phyloP scores from a whole-genome alignment of 2,888 invertebrate genomes.

The Cremastinae sp. region DNA sequence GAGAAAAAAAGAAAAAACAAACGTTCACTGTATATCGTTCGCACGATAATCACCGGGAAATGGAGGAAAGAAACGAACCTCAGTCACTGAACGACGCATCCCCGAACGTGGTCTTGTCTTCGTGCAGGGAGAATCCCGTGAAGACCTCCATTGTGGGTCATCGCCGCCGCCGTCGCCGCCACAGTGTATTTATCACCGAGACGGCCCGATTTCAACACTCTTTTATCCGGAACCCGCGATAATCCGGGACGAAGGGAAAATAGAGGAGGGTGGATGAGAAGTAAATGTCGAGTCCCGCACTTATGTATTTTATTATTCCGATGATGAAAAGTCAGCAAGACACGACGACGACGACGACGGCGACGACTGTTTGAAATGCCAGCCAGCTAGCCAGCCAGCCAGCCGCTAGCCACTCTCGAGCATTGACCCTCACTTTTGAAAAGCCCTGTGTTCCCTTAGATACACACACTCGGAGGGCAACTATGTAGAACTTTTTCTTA shows the following conservation, averaged over 20 bases:
- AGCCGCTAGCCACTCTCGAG: constrained; percentile 80
- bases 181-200: constrained; percentile 20
- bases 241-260: constrained; percentile 74
- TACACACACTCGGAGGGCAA: constrained; percentile 46
- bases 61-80: constrained; percentile 55
- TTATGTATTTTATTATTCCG: constrained; percentile 8
- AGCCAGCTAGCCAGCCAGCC: constrained; percentile 65
- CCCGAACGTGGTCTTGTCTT: constrained; percentile 79
- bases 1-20: background rate
- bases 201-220: constrained; percentile 20
- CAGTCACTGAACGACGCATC: constrained; percentile 80
- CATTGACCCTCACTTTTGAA: constrained; percentile 81
- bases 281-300: background rate
- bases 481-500: constrained; percentile 37
- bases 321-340: constrained; percentile 70
- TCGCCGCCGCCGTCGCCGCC: constrained; percentile 80
- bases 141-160: constrained; percentile 80
- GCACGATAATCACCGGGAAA: background rate
- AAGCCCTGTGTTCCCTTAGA: constrained; percentile 77
- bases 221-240: constrained; percentile 73
- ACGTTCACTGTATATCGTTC: background rate
- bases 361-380: constrained; percentile 43
- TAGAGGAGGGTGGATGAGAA: constrained; percentile 64
- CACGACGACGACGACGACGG: constrained; percentile 40
- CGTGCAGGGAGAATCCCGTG: constrained; percentile 74